phyloP scores from a whole-genome alignment of 2,888 invertebrate species.

The Drosophila trichaetosa region DNA sequence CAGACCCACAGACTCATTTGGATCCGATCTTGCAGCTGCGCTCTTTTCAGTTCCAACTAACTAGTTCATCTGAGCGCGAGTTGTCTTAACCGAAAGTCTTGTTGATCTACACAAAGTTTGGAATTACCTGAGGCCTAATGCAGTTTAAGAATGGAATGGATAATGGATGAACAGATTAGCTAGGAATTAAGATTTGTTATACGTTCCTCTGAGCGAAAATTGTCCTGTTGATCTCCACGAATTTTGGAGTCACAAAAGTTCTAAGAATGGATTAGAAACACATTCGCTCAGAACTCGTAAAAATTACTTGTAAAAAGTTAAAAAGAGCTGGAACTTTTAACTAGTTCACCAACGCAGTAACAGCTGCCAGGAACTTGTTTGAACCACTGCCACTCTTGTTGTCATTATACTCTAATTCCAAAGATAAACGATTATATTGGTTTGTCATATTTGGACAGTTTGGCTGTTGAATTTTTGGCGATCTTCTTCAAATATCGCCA shows the following conservation, averaged over 20 bases:
- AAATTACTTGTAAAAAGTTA: not conserved
- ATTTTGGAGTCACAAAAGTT: not conserved
- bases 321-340: conserved; percentile 11
- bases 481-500: too few species aligned
- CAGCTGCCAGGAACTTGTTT: conserved; percentile 15
- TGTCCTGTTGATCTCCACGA: not conserved
- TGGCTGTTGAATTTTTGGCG: too few species aligned
- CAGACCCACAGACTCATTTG: conserved; percentile 27
- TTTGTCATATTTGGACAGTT: not conserved
- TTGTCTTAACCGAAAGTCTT: not conserved
- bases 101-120: not conserved
- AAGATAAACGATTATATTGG: not conserved
- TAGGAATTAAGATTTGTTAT: too few species aligned
- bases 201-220: not conserved
- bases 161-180: too few species aligned
- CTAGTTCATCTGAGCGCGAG: not conserved
- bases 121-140: too few species aligned
- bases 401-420: not conserved
- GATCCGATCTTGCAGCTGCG: conserved; percentile 11
- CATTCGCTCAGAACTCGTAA: not conserved
- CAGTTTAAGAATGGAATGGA: too few species aligned
- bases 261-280: not conserved
- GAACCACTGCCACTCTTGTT: conserved; percentile 18
- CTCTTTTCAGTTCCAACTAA: conserved; percentile 6
- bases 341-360: conserved; percentile 14